Evolutionary conservation across 2,113 vertebrate genomes (phyloP), one percentile per base, ranked within the genome.

Genomic region (Lagopus muta): DNA sequence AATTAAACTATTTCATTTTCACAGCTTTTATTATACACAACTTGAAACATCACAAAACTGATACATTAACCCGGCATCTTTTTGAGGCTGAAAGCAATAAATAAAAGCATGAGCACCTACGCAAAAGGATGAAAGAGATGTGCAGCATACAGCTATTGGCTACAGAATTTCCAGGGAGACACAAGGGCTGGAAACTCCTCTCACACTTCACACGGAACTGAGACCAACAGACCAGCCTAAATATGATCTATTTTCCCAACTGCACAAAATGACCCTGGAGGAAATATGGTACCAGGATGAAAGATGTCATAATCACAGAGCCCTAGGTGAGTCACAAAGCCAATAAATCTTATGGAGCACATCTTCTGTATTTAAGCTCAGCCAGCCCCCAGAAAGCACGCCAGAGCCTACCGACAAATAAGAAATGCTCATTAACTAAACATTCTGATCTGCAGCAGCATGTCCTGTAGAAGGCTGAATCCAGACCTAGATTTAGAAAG

Each of bases 371-470:
- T 34, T 58, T 78, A 55, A 73, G 55, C 43, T 45, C 34, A 47
- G 65, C 0, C 5, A 0, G n/a, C 19, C 11, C n/a, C 84, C 11
- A 19, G 2, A 15, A 43, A 78, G 38, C 5, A 0, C 45, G n/a
- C 34, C 80, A 77, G 72, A 81, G 45, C 69, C 65, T 21, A 62
- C 42, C 38, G 27, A 27, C 43, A 32, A 75, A 55, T 0, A 65
- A 48, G 47, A 82, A 11, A 12, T 43, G 5, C 12, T 30, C 32
- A 6, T 65, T 40, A 87, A n/a, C 47, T 25, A 28, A 65, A 74
- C 28, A 65, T 25, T 45, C 70, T 30, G 48, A 28, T 34, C 79
- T 77, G 40, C 1, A 4, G 64, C 38, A 74, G n/a, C 64, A 82
- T 7, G 60, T 34, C 6, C 50, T 25, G n/a, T 34, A 67, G 55